Evolutionary conservation across 1,140 invertebrate genomes (phyloP), one percentile per base, ranked within the genome.

Genomic region (Leucophenga varia): DNA sequence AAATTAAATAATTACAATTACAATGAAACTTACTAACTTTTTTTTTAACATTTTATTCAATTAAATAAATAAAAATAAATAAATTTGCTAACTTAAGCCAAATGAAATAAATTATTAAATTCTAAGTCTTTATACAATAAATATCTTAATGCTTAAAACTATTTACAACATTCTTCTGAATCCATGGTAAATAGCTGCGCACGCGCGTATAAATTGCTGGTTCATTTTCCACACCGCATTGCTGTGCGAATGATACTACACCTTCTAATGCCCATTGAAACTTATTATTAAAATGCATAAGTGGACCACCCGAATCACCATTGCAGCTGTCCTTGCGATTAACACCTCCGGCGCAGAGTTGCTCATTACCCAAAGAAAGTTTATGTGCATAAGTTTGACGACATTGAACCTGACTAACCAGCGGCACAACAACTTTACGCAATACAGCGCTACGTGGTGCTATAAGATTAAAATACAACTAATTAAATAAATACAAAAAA

Each of bases 301-400:
- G 28, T 4, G 77, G 77, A n/a, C 87, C 87, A 10, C 88, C 87
- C 2, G 86, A 88, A 50, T 85, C 83, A 3, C 83, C 83, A 1
- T 75, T 74, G 42, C 83, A 85, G 0, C 81, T 79, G 49, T 86
- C 84, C 40, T 79, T 63, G 16, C 79, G 79, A 0, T 68, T 45
- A 14, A 75, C 52, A 14, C 79, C 80, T 9, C 81, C 82, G 0
- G 81, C 81, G 57, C 82, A 84, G 47, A 82, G 68, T 50, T 83
- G 79, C 31, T 7, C 7, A 8, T 30, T n/a, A 7, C 7, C 25
- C 7, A 30, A 8, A 30, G 7, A 8, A 7, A 8, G 7, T 7
- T 30, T 30, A 8, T 8, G 7, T 30, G 7, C 25, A 7, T 30
- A 8, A n/a, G n/a, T 8, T n/a, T 30, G 7, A 8, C 12, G 7